Conservation (phyloP, 1,140 invertebrate genomes). For the Microplitis demolitor region DNA sequence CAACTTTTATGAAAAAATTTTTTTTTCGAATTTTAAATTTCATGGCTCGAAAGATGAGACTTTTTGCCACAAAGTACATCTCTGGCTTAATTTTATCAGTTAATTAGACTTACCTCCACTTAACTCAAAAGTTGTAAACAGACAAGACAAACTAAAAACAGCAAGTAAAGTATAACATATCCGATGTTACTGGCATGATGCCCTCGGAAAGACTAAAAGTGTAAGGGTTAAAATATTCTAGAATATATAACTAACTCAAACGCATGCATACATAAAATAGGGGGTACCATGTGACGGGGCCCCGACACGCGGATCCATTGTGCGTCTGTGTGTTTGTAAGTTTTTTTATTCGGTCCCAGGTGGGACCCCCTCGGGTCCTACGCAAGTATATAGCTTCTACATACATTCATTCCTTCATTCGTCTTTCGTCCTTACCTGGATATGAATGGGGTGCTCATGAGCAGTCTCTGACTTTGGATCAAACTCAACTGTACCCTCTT, state of each 20-base stretch:
- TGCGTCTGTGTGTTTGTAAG: conserved; percentile 28
- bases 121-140: no score
- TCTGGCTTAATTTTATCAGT: no score
- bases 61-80: no score
- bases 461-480: neutral
- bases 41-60: no score
- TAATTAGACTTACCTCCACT: no score
- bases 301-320: conserved; percentile 21
- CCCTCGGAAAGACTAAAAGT: conserved; percentile 59
- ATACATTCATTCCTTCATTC: neutral
- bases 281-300: conserved; percentile 33
- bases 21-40: no score
- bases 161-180: neutral
- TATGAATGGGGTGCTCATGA: conserved; percentile 12
- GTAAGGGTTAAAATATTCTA: conserved; percentile 61
- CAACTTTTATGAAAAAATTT: no score
- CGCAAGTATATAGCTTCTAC: neutral
- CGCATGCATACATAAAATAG: conserved; percentile 47
- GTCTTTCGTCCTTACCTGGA: conserved; percentile 8
- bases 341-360: conserved; percentile 42
- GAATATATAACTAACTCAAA: conserved; percentile 57
- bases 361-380: conserved; percentile 46
- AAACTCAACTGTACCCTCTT: neutral
- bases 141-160: neutral
- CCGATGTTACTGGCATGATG: conserved; percentile 55